These are phyloP conservation scores for Buathra laborator DNA, from an alignment of 2,888 invertebrate species.

Conservation along the genomic window DNA sequence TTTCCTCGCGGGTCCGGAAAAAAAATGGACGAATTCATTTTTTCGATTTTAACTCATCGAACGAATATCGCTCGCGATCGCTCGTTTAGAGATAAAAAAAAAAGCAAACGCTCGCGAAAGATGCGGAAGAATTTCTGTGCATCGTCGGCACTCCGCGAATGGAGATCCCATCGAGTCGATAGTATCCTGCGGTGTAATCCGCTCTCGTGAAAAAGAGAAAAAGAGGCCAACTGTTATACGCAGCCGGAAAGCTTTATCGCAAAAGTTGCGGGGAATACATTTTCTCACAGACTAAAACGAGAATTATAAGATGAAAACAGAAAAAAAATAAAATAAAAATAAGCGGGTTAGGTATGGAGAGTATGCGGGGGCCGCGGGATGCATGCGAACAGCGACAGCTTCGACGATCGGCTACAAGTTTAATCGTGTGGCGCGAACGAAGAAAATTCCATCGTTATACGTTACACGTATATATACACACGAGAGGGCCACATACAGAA, in stretches of 20 bases:
- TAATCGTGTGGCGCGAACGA: conserved; percentile 50
- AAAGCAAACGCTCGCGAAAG: conserved; percentile 6
- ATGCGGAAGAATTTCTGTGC: conserved; percentile 58
- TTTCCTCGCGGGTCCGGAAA: background rate
- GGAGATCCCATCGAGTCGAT: conserved; percentile 48
- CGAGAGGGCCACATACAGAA: background rate
- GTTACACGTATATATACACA: background rate
- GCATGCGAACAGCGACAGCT: conserved; percentile 34
- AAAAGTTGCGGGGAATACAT: background rate
- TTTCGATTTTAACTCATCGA: conserved; percentile 16
- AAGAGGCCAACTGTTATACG: background rate
- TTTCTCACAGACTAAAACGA: background rate
- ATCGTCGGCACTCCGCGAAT: conserved; percentile 37
- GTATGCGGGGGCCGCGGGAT: conserved; percentile 6
- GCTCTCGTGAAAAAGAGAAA: background rate
- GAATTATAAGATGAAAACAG: background rate
- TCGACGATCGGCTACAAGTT: conserved; percentile 36
- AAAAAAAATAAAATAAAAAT: background rate
- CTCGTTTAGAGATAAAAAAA: conserved; percentile 14
- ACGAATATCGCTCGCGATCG: conserved; percentile 43
- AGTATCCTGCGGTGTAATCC: conserved; percentile 48
- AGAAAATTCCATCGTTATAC: conserved; percentile 45
- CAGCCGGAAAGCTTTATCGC: conserved; percentile 33
- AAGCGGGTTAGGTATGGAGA: background rate
- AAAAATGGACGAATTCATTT: conserved; percentile 46